phyloP scores from a whole-genome alignment of 2,888 invertebrate species.

The Petrolisthes manimaculis region DNA sequence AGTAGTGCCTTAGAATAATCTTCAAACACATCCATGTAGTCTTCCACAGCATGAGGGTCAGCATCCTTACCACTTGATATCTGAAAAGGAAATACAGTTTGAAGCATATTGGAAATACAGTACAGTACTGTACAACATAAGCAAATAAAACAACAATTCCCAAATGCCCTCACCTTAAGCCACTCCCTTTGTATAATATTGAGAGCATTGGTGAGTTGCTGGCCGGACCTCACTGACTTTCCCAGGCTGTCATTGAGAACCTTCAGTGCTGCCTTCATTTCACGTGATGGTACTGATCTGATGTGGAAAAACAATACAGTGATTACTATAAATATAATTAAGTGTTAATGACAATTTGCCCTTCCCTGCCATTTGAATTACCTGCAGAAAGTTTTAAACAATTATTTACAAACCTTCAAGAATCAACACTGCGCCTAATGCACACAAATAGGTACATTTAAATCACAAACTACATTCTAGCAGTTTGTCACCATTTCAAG shows the following conservation, averaged over 20 bases:
- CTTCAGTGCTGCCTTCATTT: slow-evolving; percentile 83
- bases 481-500: too few species aligned
- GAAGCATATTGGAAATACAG: not conserved
- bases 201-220: slow-evolving; percentile 74
- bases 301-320: not conserved
- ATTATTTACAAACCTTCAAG: too few species aligned
- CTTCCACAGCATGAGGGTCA: slow-evolving; percentile 83
- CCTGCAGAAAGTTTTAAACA: too few species aligned
- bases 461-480: too few species aligned
- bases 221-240: slow-evolving; percentile 61
- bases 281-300: slow-evolving; percentile 76
- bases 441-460: too few species aligned
- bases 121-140: slow-evolving; percentile 11
- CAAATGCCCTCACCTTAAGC: slow-evolving; percentile 75
- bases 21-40: slow-evolving; percentile 86
- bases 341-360: too few species aligned
- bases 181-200: slow-evolving; percentile 86
- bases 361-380: too few species aligned
- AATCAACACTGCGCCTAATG: too few species aligned
- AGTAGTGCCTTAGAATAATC: slow-evolving; percentile 81
- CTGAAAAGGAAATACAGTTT: slow-evolving; percentile 67
- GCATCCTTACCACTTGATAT: slow-evolving; percentile 82
- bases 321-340: not conserved
- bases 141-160: not conserved
- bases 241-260: slow-evolving; percentile 66